phyloP scores from a whole-genome alignment of 2,797 vertebrate genomes.

The Martes flavigula region DNA sequence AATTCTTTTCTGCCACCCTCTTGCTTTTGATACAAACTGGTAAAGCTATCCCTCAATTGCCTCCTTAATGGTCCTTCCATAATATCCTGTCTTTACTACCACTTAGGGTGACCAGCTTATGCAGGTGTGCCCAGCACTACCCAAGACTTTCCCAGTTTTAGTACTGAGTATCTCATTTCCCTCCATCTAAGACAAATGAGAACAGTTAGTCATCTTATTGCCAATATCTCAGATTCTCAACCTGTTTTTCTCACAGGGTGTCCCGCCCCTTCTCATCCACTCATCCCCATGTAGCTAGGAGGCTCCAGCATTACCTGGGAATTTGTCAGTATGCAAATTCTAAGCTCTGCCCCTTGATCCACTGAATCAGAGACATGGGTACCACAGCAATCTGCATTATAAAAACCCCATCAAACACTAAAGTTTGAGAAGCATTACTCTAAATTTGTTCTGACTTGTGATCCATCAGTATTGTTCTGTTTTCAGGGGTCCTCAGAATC shows the following conservation, averaged over 20 bases:
- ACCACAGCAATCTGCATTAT: neutral
- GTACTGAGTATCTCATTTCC: neutral
- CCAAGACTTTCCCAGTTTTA: neutral
- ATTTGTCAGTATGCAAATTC: neutral
- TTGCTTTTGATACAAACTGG: neutral
- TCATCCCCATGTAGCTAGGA: accelerated
- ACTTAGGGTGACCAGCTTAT: neutral
- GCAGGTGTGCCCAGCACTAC: neutral
- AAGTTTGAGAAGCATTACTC: neutral
- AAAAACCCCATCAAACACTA: neutral
- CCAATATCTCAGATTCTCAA: neutral
- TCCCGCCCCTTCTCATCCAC: too few species aligned
- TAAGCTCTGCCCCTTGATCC: neutral
- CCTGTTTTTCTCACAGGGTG: neutral
- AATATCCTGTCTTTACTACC: neutral
- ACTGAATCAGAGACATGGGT: neutral
- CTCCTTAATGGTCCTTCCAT: neutral
- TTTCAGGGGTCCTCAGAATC: neutral
- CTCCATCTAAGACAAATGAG: neutral
- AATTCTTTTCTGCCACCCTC: neutral
- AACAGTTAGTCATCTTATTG: neutral
- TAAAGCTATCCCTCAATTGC: neutral
- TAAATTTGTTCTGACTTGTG: neutral
- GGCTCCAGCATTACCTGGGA: neutral
- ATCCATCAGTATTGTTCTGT: neutral